Evolutionary conservation across 2,888 invertebrate species (phyloP).

Genomic region (Phyllotreta cruciferae): DNA sequence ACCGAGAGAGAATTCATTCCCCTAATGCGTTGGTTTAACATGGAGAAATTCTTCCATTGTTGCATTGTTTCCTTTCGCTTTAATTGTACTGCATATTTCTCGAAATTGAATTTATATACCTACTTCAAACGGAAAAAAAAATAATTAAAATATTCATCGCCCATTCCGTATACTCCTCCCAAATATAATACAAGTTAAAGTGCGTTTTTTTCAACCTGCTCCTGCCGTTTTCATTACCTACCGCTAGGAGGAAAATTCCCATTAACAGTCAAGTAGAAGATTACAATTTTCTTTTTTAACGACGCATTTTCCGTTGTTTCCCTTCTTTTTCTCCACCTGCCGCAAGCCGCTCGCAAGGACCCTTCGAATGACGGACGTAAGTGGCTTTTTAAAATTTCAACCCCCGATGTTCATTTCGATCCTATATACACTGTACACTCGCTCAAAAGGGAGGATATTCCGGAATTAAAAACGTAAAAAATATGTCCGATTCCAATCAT

Average conservation of each 20-base stretch:
- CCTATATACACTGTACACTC: too few species aligned
- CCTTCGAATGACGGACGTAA: slow-evolving; percentile 57
- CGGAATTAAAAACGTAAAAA: too few species aligned
- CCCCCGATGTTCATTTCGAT: slow-evolving; percentile 34
- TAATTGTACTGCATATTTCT: slow-evolving; percentile 16
- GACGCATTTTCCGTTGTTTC: slow-evolving; percentile 37
- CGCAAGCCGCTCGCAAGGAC: slow-evolving; percentile 41
- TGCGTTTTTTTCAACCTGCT: neutral
- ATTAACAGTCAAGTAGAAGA: slow-evolving; percentile 40
- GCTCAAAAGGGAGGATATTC: too few species aligned
- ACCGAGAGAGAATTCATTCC: too few species aligned
- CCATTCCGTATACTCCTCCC: too few species aligned
- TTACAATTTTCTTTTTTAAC: slow-evolving; percentile 42
- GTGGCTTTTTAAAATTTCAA: slow-evolving; percentile 57
- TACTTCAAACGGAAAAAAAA: too few species aligned
- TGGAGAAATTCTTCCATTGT: slow-evolving; percentile 12
- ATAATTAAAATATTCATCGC: too few species aligned
- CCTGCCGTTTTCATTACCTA: slow-evolving; percentile 28
- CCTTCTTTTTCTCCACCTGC: slow-evolving; percentile 36
- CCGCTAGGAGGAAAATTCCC: slow-evolving; percentile 27
- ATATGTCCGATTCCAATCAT: too few species aligned
- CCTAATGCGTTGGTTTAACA: too few species aligned
- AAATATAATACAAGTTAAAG: slow-evolving; percentile 2
- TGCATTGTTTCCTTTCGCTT: slow-evolving; percentile 1
- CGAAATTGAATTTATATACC: slow-evolving; percentile 4